phyloP scores from a whole-genome alignment of 2,113 vertebrate species.

The Murina feae region DNA sequence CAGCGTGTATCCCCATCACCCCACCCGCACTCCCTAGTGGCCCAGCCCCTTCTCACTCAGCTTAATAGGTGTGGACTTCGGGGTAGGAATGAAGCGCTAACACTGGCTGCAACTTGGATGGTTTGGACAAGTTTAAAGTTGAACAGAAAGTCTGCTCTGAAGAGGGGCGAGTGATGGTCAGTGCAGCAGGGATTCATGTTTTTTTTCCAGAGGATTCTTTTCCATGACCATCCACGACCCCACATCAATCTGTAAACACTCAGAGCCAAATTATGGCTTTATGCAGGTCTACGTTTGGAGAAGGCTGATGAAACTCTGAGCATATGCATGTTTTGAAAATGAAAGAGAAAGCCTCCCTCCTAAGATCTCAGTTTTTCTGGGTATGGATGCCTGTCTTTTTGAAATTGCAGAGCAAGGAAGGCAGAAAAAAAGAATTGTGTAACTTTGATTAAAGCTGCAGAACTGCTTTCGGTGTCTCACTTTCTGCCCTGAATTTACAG shows the following conservation, averaged over 20 bases:
- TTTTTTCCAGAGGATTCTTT: constrained; percentile 1
- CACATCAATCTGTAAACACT: not conserved
- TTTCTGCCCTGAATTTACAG: not conserved
- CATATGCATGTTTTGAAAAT: constrained; percentile 37
- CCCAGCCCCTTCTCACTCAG: not conserved
- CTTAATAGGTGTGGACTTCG: not conserved
- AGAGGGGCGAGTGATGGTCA: not conserved
- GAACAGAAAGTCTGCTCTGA: not conserved
- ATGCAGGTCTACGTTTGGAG: constrained; percentile 4
- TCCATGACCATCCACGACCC: not conserved
- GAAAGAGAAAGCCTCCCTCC: constrained; percentile 53
- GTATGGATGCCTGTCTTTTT: not conserved
- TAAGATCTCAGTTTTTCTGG: constrained; percentile 20
- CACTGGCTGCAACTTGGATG: constrained; percentile 35
- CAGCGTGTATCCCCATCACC: not conserved
- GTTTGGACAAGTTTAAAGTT: constrained; percentile 42
- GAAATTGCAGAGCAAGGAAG: not conserved
- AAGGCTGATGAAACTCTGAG: not conserved
- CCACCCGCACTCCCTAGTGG: not conserved
- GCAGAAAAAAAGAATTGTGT: not conserved
- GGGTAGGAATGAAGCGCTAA: not conserved
- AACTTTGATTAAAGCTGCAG: not conserved
- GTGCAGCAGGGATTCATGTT: not conserved
- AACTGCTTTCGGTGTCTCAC: not conserved
- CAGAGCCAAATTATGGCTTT: not conserved